Base-by-base conservation (phyloP, 2,888 invertebrate genomes). In the Netelia melanura region DNA sequence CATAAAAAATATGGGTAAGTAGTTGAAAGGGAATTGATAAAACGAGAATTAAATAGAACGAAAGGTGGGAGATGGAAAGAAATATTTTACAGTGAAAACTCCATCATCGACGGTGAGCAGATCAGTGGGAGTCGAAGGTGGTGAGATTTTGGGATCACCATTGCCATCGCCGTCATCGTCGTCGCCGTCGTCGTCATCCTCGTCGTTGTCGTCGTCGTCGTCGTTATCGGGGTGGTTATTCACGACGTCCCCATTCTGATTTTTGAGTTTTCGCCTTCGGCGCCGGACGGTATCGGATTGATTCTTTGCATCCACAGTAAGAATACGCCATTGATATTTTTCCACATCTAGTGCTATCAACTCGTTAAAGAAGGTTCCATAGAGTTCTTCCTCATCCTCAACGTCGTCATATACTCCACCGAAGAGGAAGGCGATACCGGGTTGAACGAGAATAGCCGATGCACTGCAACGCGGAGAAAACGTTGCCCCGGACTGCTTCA, bases 381-480 rank as follows among this genome's bases (percentile, higher is more conserved):
- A 95, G 0, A 98, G 94, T 83, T 96, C 96, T 90, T 98, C 98
- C 75, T 98, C 98, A 74, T 97, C 96, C 91, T 97, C 97, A 91
- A 98, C 97, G 74, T 96, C 95, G 89, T 98, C 98, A 94, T 96
- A 95, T 11, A 98, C 97, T 0, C 98, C 98, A 0, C 98, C 98
- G 93, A 98, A 99, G 83, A 97, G 95, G 90, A 97, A 97, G 0
- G 97, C 97, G 76, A 95, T 95, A 87, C 95, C 96, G 23, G 96
- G 95, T 58, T 95, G 94, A 70, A 95, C 94, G 8, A 96, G 95
- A 83, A 96, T 94, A 9, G 97, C 96, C 90, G 97, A 96, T 17
- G 97, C 96, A 89, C 97, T 96, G 90, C 97, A 94, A 90, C 96
- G 94, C 0, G 97, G 96, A 5, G 96, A 95, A 6, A 97, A 96